These are phyloP conservation scores for Carpatolechia fugitivella DNA, from an alignment of 2,888 invertebrate species.

Conservation along the genomic window DNA sequence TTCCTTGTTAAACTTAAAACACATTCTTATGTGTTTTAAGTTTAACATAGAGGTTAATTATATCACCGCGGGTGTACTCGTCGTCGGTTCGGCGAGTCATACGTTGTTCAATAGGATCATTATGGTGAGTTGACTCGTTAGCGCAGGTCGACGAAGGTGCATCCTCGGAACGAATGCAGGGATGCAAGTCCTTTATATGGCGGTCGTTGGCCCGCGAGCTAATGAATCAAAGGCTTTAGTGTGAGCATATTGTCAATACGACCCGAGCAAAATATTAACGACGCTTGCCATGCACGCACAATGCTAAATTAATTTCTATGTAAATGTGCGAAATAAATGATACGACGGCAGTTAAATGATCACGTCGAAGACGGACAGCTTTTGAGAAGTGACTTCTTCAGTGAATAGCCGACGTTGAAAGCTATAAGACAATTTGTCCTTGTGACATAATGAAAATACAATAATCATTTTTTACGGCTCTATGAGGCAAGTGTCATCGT, in stretches of 20 bases:
- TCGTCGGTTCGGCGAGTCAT: conserved; percentile 53
- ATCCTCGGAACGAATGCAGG: conserved; percentile 63
- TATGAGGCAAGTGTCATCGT: conserved; percentile 15
- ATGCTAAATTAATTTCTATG: conserved; percentile 70
- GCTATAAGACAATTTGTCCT: conserved; percentile 41
- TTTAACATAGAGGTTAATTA: conserved; percentile 44
- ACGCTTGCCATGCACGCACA: conserved; percentile 45
- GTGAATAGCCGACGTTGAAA: conserved; percentile 30
- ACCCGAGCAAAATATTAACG: conserved; percentile 67
- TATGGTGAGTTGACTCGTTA: conserved; percentile 68
- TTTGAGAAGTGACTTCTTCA: conserved; percentile 29
- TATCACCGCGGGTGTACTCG: conserved; percentile 41
- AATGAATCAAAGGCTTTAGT: conserved; percentile 71
- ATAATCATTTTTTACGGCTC: conserved; percentile 25
- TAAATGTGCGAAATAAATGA: conserved; percentile 68
- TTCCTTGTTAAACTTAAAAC: no score
- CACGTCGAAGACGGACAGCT: conserved; percentile 35
- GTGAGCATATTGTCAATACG: conserved; percentile 70
- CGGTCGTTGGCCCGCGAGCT: conserved; percentile 67
- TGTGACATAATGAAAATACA: conserved; percentile 32
- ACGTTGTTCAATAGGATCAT: conserved; percentile 66
- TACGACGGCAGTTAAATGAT: conserved; percentile 38
- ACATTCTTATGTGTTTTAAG: no score
- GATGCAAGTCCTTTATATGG: conserved; percentile 66
- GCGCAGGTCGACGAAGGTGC: conserved; percentile 65